Conservation (phyloP, 2,113 vertebrate species). For the Chitala chitala region DNA sequence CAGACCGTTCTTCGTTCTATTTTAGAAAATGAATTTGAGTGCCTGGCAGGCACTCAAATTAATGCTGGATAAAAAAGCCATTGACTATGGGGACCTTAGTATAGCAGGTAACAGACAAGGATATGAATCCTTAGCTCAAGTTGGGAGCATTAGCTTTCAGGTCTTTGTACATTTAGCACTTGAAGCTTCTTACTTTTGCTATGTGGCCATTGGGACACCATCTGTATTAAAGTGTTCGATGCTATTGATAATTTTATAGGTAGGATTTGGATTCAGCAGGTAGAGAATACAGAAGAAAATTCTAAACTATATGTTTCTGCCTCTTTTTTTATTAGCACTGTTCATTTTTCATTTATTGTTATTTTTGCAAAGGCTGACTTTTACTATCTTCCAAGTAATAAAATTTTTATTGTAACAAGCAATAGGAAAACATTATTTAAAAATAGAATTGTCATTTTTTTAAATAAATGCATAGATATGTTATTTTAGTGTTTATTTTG, state of each 20-base stretch:
- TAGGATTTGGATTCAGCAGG: no score
- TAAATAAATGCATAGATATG: no score
- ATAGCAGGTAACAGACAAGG: neutral
- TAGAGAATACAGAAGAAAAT: no score
- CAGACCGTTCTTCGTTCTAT: conserved; percentile 19
- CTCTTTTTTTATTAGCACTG: no score
- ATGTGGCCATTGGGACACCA: neutral
- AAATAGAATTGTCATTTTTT: no score
- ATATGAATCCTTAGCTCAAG: neutral
- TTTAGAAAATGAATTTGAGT: conserved; percentile 27
- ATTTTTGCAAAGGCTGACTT: no score
- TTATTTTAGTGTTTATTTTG: no score
- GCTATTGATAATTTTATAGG: neutral
- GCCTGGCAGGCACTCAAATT: conserved; percentile 10
- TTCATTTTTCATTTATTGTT: no score
- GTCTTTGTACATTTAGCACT: conserved; percentile 1
- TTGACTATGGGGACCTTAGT: neutral
- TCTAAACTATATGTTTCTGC: no score
- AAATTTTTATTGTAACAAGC: no score
- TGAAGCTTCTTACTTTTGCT: neutral
- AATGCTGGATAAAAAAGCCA: conserved; percentile 21
- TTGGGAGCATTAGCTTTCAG: neutral
- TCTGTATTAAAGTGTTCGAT: neutral
- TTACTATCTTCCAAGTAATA: no score
- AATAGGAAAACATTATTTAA: no score